Conservation (phyloP, 92 coral and sea anemone genomes). For the Zoanthus solanderi region DNA sequence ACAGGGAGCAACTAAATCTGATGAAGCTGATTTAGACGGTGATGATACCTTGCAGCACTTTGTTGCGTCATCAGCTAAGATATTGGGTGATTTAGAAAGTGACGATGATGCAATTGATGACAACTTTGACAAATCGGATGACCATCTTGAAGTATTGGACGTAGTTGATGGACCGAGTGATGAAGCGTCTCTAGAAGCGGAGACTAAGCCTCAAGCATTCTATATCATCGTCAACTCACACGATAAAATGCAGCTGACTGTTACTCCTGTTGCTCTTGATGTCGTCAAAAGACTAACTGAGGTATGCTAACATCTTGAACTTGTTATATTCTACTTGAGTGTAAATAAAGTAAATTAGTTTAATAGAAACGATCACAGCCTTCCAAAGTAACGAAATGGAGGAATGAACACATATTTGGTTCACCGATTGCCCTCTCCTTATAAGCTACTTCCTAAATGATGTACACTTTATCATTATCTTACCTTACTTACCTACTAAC, state of each 20-base stretch:
- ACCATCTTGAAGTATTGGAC: slow-evolving; percentile 56
- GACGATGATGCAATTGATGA: slow-evolving; percentile 28
- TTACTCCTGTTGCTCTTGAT: slow-evolving; percentile 85
- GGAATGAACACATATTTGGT: no score
- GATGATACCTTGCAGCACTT: slow-evolving; percentile 71
- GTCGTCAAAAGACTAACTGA: slow-evolving; percentile 76
- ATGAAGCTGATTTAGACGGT: slow-evolving; percentile 75
- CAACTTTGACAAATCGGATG: slow-evolving; percentile 49
- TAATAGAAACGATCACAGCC: no score
- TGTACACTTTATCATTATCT: no score
- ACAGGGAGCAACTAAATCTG: slow-evolving; percentile 36
- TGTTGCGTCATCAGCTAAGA: slow-evolving; percentile 59
- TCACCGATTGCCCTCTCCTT: no score
- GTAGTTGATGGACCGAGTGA: slow-evolving; percentile 46
- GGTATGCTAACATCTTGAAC: slow-evolving; percentile 41
- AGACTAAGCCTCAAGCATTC: slow-evolving; percentile 76
- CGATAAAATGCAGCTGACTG: slow-evolving; percentile 86
- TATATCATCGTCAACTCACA: slow-evolving; percentile 89
- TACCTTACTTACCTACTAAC: no score
- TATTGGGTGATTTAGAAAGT: slow-evolving; percentile 52
- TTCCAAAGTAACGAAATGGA: no score
- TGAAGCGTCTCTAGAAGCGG: slow-evolving; percentile 36
- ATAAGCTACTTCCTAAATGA: no score
- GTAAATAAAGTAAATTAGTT: no score
- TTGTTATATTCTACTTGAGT: neutral